These are phyloP conservation scores for Agrotis ipsilon DNA, from an alignment of 2,888 invertebrate species.

Conservation along the genomic window DNA sequence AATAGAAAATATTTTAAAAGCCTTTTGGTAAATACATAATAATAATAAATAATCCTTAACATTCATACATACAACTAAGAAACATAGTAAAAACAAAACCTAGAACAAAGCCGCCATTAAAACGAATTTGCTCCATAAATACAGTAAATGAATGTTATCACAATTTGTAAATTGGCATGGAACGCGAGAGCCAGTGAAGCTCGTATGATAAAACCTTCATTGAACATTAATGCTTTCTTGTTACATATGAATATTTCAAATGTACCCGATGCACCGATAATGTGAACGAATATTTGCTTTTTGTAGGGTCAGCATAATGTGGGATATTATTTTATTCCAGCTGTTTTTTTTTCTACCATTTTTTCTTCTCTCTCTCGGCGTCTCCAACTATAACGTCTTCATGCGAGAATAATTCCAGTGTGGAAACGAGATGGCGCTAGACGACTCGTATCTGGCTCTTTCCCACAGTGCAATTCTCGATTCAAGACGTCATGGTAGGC, in stretches of 20 bases:
- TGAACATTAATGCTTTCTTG: constrained; percentile 87
- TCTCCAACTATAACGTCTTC: no score
- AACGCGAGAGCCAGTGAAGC: constrained; percentile 50
- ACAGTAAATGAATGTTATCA: constrained; percentile 57
- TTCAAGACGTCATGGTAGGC: no score
- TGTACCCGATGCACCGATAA: constrained; percentile 87
- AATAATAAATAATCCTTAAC: no score
- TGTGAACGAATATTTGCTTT: constrained; percentile 82
- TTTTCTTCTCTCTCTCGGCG: no score
- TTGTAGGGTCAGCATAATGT: constrained; percentile 74
- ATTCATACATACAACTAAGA: neutral
- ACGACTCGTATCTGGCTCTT: no score
- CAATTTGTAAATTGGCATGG: constrained; percentile 66
- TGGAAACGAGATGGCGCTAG: no score
- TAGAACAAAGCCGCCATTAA: constrained; percentile 37
- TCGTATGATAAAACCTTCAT: constrained; percentile 81
- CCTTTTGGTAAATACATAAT: no score
- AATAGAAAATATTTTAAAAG: no score
- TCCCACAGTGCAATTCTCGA: no score
- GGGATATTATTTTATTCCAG: no score
- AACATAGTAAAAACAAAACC: constrained; percentile 13
- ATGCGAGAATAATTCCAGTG: no score
- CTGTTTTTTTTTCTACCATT: no score
- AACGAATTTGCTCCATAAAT: constrained; percentile 50
- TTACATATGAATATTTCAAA: constrained; percentile 90